A percentile compares a stretch with the other conserved stretches of the same genome.
These are phyloP conservation scores for Stomatorhinus ivindoensis DNA, from an alignment of 2,113 vertebrate species.

Conservation along the genomic window DNA sequence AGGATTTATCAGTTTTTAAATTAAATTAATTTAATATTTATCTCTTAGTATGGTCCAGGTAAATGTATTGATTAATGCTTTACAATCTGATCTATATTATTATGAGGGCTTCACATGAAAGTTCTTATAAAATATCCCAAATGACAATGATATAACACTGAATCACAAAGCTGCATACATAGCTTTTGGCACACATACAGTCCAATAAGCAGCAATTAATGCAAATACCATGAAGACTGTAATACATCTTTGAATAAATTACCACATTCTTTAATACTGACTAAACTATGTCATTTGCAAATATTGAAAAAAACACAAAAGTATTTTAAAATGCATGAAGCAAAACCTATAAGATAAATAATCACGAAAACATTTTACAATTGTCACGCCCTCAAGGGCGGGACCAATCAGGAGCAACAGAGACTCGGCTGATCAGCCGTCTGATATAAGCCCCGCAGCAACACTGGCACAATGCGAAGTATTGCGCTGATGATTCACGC, in stretches of 20 bases:
- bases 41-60: neutral
- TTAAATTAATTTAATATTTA: neutral
- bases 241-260: neutral
- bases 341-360: neutral
- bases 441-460: too few relatives aligned
- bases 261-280: neutral
- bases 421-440: too few relatives aligned
- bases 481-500: too few relatives aligned
- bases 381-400: too few relatives aligned
- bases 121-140: neutral
- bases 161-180: neutral
- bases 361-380: neutral
- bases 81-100: neutral
- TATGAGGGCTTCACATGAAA: neutral
- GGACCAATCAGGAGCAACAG: too few relatives aligned
- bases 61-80: neutral
- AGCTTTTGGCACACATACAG: neutral
- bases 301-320: neutral
- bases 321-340: neutral
- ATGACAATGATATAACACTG: neutral
- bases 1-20: neutral
- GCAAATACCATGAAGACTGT: neutral
- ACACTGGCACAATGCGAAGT: too few relatives aligned
- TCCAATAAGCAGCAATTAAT: neutral
- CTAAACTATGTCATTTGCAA: neutral